These are phyloP conservation scores for Tenrec ecaudatus DNA, from an alignment of 2,113 vertebrate genomes.

Conservation along the genomic window DNA sequence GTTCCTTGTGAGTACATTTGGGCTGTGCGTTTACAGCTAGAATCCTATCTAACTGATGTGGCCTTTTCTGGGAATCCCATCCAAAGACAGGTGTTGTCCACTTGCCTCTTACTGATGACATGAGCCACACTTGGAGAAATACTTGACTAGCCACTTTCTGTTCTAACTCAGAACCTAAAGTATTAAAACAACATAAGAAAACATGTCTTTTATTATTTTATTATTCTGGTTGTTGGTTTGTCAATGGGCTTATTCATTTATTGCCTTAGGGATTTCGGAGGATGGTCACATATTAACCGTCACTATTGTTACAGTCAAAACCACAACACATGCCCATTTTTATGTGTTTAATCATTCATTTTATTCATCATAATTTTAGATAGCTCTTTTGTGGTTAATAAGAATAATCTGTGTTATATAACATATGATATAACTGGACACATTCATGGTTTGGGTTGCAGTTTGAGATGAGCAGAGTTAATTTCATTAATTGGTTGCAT, in stretches of 20 bases:
- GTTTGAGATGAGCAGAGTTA: neutral
- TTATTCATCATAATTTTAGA: conserved; percentile 15
- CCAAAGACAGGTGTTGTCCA: neutral
- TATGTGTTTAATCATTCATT: neutral
- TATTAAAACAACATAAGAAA: neutral
- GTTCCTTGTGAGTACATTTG: conserved; percentile 28
- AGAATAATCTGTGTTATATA: neutral
- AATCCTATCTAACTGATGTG: neutral
- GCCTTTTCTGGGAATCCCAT: neutral
- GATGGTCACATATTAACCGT: neutral
- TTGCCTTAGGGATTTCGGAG: neutral
- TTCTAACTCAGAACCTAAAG: conserved; percentile 1
- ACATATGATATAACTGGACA: neutral
- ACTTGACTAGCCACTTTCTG: neutral
- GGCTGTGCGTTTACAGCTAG: conserved; percentile 18
- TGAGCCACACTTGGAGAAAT: conserved; percentile 13
- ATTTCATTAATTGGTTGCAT: neutral
- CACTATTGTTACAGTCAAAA: neutral
- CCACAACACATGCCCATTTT: neutral
- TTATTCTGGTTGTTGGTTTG: neutral
- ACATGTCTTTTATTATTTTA: neutral
- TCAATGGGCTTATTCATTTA: neutral
- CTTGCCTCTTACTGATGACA: neutral
- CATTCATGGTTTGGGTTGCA: neutral
- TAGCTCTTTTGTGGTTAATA: neutral